A percentile compares a stretch with the other conserved stretches of the same genome.
Conservation (phyloP, 2,797 vertebrate species). For the Sternarchorhynchus goeldii region DNA sequence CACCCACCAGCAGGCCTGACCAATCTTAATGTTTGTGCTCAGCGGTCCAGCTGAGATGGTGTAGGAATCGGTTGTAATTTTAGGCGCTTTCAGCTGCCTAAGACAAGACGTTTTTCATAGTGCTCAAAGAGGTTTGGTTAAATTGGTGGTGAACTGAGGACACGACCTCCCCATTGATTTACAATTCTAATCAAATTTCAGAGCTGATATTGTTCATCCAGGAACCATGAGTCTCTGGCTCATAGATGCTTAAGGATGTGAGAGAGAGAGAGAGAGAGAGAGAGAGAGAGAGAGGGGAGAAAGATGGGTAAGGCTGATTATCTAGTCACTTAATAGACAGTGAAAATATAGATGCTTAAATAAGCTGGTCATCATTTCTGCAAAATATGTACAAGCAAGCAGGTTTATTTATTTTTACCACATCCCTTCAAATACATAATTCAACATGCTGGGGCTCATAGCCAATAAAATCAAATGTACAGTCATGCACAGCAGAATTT, state of each 20-base stretch:
- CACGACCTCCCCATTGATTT: conserved; percentile 36
- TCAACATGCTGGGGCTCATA: not conserved
- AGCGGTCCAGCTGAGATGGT: no score
- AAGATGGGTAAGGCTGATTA: not conserved
- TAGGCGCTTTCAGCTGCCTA: not conserved
- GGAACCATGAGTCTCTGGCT: not conserved
- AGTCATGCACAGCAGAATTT: not conserved
- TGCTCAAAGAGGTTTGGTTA: not conserved
- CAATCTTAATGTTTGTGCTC: not conserved
- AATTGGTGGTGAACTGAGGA: not conserved
- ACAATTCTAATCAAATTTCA: conserved; percentile 36
- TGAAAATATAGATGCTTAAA: not conserved
- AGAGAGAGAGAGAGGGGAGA: not conserved
- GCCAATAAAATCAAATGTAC: not conserved
- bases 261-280: not conserved
- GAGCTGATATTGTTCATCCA: conserved; percentile 9
- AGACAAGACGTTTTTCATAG: not conserved
- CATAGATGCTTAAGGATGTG: not conserved
- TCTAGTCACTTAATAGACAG: not conserved
- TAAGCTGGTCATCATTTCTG: not conserved
- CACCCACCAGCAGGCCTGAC: not conserved
- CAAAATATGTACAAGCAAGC: not conserved
- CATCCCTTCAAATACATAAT: no score
- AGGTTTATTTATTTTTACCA: conserved; percentile 2
- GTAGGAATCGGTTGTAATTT: not conserved